Evolutionary conservation across 2,888 invertebrate genomes (phyloP).

Genomic region (Adineta ricciae): DNA sequence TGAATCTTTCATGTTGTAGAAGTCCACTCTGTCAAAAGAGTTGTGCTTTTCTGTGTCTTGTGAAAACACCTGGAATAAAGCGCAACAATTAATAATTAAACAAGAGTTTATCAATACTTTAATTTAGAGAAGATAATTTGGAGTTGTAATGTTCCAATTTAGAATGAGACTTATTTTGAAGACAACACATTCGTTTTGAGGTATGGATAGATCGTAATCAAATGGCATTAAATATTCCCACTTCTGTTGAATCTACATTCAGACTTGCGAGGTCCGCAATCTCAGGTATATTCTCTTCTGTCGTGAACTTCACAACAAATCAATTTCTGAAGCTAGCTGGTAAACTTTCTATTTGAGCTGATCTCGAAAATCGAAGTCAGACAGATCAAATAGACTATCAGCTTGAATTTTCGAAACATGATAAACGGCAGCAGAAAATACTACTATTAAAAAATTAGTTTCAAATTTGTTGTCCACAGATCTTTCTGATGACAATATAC

Average conservation of each 20-base stretch:
- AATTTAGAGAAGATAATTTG: no score
- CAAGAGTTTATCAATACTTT: no score
- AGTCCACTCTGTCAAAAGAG: no score
- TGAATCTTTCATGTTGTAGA: no score
- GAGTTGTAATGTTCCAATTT: no score
- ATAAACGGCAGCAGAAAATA: background rate
- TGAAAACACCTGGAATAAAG: no score
- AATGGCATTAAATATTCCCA: no score
- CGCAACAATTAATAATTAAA: no score
- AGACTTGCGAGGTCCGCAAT: background rate
- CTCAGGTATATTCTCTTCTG: background rate
- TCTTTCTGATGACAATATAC: background rate
- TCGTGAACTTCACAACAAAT: background rate
- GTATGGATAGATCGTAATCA: no score
- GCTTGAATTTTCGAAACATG: background rate
- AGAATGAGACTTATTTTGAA: no score
- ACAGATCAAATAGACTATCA: background rate
- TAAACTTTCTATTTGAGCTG: background rate
- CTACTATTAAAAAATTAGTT: background rate
- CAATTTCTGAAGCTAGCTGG: background rate
- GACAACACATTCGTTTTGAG: no score
- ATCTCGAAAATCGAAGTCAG: background rate
- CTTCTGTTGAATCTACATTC: background rate
- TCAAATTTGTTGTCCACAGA: background rate
- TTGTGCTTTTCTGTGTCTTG: no score